Evolutionary conservation across 2,797 vertebrate genomes (phyloP).

Genomic region (Phoxinus dragarum): DNA sequence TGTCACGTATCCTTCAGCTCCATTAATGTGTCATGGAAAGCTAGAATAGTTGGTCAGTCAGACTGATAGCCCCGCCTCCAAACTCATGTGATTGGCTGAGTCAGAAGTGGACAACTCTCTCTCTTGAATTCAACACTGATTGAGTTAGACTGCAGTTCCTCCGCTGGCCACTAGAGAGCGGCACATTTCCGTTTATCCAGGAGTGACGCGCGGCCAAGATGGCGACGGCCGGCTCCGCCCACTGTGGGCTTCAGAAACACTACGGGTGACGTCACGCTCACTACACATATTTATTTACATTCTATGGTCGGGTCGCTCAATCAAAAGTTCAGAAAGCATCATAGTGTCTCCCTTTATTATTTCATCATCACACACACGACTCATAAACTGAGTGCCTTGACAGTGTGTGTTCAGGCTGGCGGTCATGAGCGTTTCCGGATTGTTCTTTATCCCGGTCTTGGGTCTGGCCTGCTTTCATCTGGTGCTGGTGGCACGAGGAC

Average conservation of each 20-base stretch:
- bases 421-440: conserved; percentile 91
- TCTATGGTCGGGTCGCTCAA: too few species aligned
- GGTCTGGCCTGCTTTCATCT: conserved; percentile 96
- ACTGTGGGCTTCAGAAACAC: too few species aligned
- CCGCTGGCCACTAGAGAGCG: too few species aligned
- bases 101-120: not conserved
- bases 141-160: too few species aligned
- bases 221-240: too few species aligned
- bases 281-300: too few species aligned
- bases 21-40: not conserved
- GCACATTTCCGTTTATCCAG: too few species aligned
- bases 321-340: not conserved
- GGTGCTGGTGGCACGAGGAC: conserved; percentile 91
- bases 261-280: too few species aligned
- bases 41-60: not conserved
- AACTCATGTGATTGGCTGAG: not conserved
- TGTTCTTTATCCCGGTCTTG: conserved; percentile 94
- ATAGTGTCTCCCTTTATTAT: not conserved
- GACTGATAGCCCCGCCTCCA: not conserved
- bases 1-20: conserved; percentile 91
- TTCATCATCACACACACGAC: not conserved
- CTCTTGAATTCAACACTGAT: too few species aligned
- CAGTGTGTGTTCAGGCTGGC: conserved; percentile 81
- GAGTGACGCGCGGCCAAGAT: too few species aligned
- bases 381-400: not conserved